phyloP scores from a whole-genome alignment of 2,797 vertebrate species.

The Acipenser oxyrinchus region DNA sequence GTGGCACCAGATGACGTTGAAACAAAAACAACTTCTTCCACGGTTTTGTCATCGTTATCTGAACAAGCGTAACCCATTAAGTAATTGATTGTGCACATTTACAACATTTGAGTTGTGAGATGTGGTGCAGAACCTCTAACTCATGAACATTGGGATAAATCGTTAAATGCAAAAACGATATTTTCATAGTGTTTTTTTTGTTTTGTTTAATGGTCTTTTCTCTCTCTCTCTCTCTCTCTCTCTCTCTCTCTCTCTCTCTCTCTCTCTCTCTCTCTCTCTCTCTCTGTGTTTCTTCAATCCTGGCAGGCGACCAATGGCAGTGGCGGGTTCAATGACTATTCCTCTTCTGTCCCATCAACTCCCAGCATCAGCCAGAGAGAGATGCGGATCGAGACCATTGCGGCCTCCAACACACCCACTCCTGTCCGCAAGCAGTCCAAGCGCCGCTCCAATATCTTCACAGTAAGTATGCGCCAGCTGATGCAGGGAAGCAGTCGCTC shows the following conservation, averaged over 20 bases:
- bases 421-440: conserved; percentile 99
- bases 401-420: conserved; percentile 94
- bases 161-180: too few species aligned
- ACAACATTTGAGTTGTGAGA: too few species aligned
- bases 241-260: background rate
- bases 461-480: conserved; percentile 85
- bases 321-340: conserved; percentile 93
- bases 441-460: conserved; percentile 98
- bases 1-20: too few species aligned
- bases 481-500: conserved; percentile 77
- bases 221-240: conserved; percentile 28
- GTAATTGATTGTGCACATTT: too few species aligned
- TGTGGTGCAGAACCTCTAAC: too few species aligned
- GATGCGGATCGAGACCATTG: conserved; percentile 96
- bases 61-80: too few species aligned
- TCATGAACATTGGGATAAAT: too few species aligned
- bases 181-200: too few species aligned
- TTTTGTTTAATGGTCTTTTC: background rate
- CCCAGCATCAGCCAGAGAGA: conserved; percentile 98
- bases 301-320: conserved; percentile 87
- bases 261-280: fast-evolving
- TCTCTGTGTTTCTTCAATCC: conserved; percentile 10
- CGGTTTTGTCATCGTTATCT: too few species aligned
- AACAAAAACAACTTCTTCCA: too few species aligned
- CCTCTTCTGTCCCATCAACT: conserved; percentile 95